Conservation (phyloP, 2,888 invertebrate species). For the Eristalis arbustorum region DNA sequence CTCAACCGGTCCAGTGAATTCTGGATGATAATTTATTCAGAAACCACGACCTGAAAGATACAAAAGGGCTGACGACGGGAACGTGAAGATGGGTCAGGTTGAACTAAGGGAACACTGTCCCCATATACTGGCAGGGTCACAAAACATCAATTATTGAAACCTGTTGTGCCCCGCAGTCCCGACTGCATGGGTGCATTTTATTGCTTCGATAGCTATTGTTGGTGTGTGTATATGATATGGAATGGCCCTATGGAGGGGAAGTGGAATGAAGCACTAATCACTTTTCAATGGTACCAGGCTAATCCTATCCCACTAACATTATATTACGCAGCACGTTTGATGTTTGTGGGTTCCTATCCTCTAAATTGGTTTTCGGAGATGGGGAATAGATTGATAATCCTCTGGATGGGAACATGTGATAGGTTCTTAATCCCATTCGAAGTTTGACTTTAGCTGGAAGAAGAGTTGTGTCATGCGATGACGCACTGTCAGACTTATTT, state of each 20-base stretch:
- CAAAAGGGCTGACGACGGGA: neutral
- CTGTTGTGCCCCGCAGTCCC: neutral
- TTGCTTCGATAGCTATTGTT: neutral
- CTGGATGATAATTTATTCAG: slow-evolving; percentile 44
- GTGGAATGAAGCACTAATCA: neutral
- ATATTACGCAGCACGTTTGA: no score
- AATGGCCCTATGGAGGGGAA: neutral
- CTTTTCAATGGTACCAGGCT: no score
- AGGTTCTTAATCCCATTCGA: no score
- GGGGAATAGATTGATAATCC: no score
- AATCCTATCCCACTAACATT: no score
- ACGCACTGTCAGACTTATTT: no score
- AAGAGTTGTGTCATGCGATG: no score
- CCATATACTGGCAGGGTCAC: neutral
- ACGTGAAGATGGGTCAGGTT: neutral
- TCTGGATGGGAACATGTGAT: no score
- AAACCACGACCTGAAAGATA: neutral
- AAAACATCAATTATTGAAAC: slow-evolving; percentile 1
- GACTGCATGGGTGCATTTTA: neutral
- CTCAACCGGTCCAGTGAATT: slow-evolving; percentile 6
- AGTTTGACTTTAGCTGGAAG: no score
- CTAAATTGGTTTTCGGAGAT: no score
- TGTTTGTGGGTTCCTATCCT: no score
- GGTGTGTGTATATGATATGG: neutral
- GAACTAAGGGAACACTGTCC: neutral